Evolutionary conservation across 2,797 vertebrate species (phyloP), one percentile per base, ranked within the genome.

Genomic region (Chaetodon trifasciatus): DNA sequence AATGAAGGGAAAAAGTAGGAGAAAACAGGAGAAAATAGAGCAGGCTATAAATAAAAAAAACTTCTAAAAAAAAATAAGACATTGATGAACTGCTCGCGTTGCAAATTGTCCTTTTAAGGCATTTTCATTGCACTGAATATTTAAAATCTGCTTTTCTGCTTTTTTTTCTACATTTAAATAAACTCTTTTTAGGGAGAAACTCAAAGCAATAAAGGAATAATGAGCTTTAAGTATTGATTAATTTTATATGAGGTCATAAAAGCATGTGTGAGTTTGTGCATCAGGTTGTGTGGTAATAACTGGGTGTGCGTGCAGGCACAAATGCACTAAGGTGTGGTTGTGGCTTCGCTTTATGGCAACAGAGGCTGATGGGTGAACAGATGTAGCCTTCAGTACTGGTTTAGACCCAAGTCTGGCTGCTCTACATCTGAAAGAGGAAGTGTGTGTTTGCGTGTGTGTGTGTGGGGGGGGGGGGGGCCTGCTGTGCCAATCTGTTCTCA

Each of bases 401-500:
- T 90, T 72, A 76, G 42, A 66, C 75, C 84, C 74, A 63, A 39
- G 74, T 67, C 79, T 86, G 84, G 82, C 84, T 79, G 88, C 74
- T 82, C 86, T 77, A 85, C 73, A 78, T 82, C 83, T 86, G 76
- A 87, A 83, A 84, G 75, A 79, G 56, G 55, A 66, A 75, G 64
- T 71, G 37, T 87, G 69, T 86, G 78, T 78, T 13, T 68, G 80
- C 82, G 74, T 39, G 24, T 4, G 21, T 28, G 66, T 28, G 52
- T 42, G 28, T 39, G 10, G 8, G 63, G n/a, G n/a, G 52, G 28
- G 49, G 28, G 61, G 64, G 35, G 74, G 13, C 74, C 86, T 81
- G 82, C 91, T 86, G 90, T 83, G 90, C 74, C 84, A 89, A 89
- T 90, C 90, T 92, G 92, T 89, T 88, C 66, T 87, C 82, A 85